These are phyloP conservation scores for Dasysyrphus tricinctus DNA, from an alignment of 2,888 invertebrate species.

Conservation along the genomic window DNA sequence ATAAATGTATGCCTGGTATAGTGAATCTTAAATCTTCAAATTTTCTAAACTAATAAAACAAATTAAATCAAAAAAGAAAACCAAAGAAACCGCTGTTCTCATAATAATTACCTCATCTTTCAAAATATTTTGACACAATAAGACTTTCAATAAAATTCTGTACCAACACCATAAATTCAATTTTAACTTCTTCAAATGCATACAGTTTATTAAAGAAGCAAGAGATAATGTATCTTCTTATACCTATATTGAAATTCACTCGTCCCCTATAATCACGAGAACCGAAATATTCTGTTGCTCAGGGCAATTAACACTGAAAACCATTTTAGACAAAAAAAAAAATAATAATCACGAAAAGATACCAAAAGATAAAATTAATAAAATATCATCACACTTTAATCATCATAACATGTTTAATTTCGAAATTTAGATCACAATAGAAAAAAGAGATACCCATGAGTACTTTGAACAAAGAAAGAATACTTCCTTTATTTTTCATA, in stretches of 20 bases:
- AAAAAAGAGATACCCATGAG: background rate
- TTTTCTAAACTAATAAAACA: background rate
- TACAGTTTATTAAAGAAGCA: background rate
- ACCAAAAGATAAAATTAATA: slow-evolving; percentile 52
- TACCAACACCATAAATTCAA: slow-evolving; percentile 10
- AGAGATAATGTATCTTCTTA: background rate
- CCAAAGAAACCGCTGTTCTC: background rate
- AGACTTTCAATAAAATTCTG: slow-evolving; percentile 1
- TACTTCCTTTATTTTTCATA: slow-evolving; percentile 30
- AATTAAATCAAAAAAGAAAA: background rate
- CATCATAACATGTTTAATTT: slow-evolving; percentile 63
- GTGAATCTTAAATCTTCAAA: too few relatives aligned
- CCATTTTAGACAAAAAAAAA: background rate
- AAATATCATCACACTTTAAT: slow-evolving; percentile 69
- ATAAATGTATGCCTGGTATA: too few relatives aligned
- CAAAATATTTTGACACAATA: slow-evolving; percentile 30
- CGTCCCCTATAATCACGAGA: slow-evolving; percentile 15
- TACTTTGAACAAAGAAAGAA: background rate
- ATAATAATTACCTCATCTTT: slow-evolving; percentile 3
- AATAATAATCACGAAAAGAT: slow-evolving; percentile 3
- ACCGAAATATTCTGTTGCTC: slow-evolving; percentile 4
- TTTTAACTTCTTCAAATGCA: background rate
- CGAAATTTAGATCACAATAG: slow-evolving; percentile 30
- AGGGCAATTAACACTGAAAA: slow-evolving; percentile 23
- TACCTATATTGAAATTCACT: background rate